A percentile compares a stretch with the other conserved stretches of the same genome.
phyloP scores from a whole-genome alignment of 1,140 invertebrate species.

The Nebria ingens region DNA sequence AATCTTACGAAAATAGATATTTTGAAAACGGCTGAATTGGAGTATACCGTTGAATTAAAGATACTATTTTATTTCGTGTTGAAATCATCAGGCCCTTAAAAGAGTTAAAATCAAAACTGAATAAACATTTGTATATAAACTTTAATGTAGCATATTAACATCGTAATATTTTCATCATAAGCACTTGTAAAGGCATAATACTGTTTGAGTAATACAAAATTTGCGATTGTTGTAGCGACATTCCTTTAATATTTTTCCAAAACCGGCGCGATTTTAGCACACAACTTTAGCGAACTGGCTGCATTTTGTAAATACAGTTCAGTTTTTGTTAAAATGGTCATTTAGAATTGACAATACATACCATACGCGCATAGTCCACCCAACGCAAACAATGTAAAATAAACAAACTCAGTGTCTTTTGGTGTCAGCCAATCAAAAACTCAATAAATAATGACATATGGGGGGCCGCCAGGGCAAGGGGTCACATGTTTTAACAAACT shows the following conservation, averaged over 20 bases:
- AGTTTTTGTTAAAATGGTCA: background rate
- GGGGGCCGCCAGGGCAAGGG: background rate
- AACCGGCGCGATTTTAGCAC: constrained; percentile 31
- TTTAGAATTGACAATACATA: constrained; percentile 29
- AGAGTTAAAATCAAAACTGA: background rate
- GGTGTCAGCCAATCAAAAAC: constrained; percentile 14
- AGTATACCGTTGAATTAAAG: too few relatives aligned
- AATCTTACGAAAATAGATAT: too few relatives aligned
- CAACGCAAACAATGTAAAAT: constrained; percentile 34
- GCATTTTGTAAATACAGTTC: constrained; percentile 2
- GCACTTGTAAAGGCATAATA: constrained; percentile 2
- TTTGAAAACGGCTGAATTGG: too few relatives aligned
- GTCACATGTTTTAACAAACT: background rate
- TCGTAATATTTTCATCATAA: background rate
- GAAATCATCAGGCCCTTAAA: too few relatives aligned
- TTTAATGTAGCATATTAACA: background rate
- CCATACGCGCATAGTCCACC: constrained; percentile 34
- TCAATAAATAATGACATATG: background rate
- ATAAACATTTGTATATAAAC: background rate
- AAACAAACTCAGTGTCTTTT: constrained; percentile 33
- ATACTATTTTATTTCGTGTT: too few relatives aligned
- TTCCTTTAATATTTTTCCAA: constrained; percentile 27
- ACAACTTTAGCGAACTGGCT: constrained; percentile 30
- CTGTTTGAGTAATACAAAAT: background rate
- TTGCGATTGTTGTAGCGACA: background rate